phyloP scores from a whole-genome alignment of 35 echinoderm and acorn worm genomes.

The Heliocidaris tuberculata region DNA sequence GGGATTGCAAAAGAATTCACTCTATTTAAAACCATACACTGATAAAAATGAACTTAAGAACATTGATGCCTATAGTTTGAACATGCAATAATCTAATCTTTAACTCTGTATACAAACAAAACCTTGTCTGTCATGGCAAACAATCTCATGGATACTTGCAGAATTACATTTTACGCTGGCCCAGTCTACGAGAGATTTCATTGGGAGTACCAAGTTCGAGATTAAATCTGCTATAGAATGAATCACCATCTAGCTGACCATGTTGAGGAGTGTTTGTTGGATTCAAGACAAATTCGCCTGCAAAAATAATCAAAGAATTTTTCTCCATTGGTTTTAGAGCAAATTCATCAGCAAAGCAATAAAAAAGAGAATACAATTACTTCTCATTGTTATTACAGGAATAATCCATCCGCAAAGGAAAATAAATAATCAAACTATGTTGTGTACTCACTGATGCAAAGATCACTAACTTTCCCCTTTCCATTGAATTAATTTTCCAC shows the following conservation, averaged over 20 bases:
- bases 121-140: background rate
- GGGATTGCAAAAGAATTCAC: too few relatives aligned
- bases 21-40: too few relatives aligned
- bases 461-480: too few relatives aligned
- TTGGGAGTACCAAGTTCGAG: constrained; percentile 76
- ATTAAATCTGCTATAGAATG: constrained; percentile 69
- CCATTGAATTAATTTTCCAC: too few relatives aligned
- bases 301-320: constrained; percentile 18
- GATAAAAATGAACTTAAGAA: background rate
- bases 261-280: constrained; percentile 30
- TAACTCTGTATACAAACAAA: background rate
- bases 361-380: too few relatives aligned
- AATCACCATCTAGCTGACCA: background rate
- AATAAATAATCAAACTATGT: too few relatives aligned
- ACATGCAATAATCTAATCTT: background rate
- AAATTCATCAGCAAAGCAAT: too few relatives aligned
- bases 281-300: constrained; percentile 82
- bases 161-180: constrained; percentile 49
- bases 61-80: background rate
- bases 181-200: constrained; percentile 59
- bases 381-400: too few relatives aligned
- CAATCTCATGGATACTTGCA: background rate
- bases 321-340: too few relatives aligned
- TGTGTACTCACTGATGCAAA: too few relatives aligned
- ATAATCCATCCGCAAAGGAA: background rate